phyloP scores from a whole-genome alignment of 2,797 vertebrate genomes.

The Scomberomorus guttatus region DNA sequence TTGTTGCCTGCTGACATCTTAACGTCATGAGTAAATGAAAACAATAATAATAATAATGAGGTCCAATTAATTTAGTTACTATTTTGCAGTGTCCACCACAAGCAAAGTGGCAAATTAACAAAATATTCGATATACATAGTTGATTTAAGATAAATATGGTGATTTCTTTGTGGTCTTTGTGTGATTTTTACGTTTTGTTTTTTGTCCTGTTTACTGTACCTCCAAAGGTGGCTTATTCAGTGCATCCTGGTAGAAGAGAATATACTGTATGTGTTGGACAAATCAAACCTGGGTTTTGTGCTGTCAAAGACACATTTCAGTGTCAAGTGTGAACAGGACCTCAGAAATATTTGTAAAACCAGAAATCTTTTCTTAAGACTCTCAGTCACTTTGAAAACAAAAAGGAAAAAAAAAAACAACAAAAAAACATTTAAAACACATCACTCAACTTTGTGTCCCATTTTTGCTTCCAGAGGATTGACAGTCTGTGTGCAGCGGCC shows the following conservation, averaged over 20 bases:
- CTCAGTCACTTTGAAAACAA: slow-evolving; percentile 45
- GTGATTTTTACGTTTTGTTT: no score
- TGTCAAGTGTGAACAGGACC: not conserved
- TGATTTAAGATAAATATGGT: not conserved
- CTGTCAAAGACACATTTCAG: no score
- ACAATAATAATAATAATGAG: not conserved
- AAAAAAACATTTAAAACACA: slow-evolving; percentile 45
- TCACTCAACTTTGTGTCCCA: slow-evolving; percentile 66
- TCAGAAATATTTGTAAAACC: not conserved
- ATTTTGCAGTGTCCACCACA: no score
- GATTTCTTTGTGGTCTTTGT: not conserved
- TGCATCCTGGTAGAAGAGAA: not conserved
- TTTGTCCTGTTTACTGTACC: no score
- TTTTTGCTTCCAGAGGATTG: slow-evolving; percentile 52
- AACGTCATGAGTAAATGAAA: not conserved
- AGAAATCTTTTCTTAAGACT: slow-evolving; percentile 18
- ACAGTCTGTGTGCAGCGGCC: slow-evolving; percentile 67
- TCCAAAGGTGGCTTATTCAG: not conserved
- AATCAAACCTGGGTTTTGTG: no score
- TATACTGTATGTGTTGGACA: no score
- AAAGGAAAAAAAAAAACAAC: not conserved
- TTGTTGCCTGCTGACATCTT: not conserved
- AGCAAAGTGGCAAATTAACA: not conserved
- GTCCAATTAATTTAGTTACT: not conserved
- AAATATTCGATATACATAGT: no score